Base-by-base conservation (phyloP, 1,140 invertebrate genomes). In the Probaryconus sp. region DNA sequence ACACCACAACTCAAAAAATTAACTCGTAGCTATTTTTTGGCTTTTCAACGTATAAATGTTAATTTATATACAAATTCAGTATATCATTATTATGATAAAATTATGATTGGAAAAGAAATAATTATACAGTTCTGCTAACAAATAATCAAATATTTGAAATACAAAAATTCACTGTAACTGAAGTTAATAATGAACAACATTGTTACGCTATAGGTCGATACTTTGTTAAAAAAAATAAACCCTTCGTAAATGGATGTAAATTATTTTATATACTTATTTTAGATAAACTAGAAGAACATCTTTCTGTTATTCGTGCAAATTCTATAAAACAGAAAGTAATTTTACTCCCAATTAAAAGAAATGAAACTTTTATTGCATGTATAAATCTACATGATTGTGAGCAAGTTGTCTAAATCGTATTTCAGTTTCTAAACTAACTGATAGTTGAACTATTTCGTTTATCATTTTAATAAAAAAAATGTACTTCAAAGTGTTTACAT, bases 91-190 rank as follows among this genome's bases (percentile, higher is more conserved):
- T 42, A 42, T n/a, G 13, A 16, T 11, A 11, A 17, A 20, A n/a
- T 20, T 20, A 42, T 4, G 38, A 18, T 20, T 9, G 20, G 20
- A 42, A 42, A 20, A 2, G 16, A n/a, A 42, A 42, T n/a, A 42
- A 16, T 20, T 42, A 11, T 20, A 20, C 38, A 9, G 38, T 42
- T 42, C 2, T 42, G 4, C n/a, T 42, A 20, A 16, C n/a, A 2
- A 11, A 7, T 3, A 42, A 42, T 20, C 5, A 42, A 10, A 20
- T 42, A 18, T 42, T 42, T n/a, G 16, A 42, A 20, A 42, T 42
- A 16, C 3, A 3, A 20, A 20, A 18, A 16, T 42, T 42, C n/a
- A 42, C 20, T 42, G 16, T 42, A 3, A 42, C 20, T 9, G 3
- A 42, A 42, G 2, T 2, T 2, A n/a, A 42, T 20, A 10, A 20